Evolutionary conservation across 2,113 vertebrate species (phyloP).

Genomic region (Oryzias javanicus): DNA sequence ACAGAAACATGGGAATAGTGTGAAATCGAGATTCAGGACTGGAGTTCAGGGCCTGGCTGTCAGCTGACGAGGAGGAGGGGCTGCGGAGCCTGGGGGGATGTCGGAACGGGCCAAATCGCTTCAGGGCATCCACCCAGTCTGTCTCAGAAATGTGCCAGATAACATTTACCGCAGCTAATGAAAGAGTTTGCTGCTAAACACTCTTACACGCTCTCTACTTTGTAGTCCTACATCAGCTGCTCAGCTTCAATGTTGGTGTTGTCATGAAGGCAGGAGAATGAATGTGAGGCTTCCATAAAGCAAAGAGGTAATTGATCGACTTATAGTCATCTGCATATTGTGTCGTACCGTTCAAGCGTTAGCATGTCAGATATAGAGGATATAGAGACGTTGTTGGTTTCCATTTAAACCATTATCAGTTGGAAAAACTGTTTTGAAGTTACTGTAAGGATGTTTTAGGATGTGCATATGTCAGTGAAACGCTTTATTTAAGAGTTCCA

Average conservation of each 20-base stretch:
- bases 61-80: slow-evolving; percentile 41
- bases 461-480: no score
- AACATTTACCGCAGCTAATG: slow-evolving; percentile 55
- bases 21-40: slow-evolving; percentile 48
- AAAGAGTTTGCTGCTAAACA: slow-evolving; percentile 29
- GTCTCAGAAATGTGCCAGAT: slow-evolving; percentile 54
- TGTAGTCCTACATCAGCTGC: slow-evolving; percentile 3
- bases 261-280: neutral
- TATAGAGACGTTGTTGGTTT: no score
- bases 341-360: no score
- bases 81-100: slow-evolving; percentile 31
- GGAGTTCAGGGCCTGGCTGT: slow-evolving; percentile 45
- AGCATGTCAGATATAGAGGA: no score
- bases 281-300: no score
- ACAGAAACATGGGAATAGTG: slow-evolving; percentile 45
- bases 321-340: no score
- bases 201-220: slow-evolving; percentile 10
- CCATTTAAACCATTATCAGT: no score
- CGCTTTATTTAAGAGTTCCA: no score
- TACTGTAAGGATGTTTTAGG: no score
- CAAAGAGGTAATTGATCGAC: no score
- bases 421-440: no score
- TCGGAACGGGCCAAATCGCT: slow-evolving; percentile 46
- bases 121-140: slow-evolving; percentile 43
- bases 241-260: slow-evolving; percentile 12